These are phyloP conservation scores for Aleiodes testaceus DNA, from an alignment of 2,888 invertebrate genomes.

Conservation along the genomic window DNA sequence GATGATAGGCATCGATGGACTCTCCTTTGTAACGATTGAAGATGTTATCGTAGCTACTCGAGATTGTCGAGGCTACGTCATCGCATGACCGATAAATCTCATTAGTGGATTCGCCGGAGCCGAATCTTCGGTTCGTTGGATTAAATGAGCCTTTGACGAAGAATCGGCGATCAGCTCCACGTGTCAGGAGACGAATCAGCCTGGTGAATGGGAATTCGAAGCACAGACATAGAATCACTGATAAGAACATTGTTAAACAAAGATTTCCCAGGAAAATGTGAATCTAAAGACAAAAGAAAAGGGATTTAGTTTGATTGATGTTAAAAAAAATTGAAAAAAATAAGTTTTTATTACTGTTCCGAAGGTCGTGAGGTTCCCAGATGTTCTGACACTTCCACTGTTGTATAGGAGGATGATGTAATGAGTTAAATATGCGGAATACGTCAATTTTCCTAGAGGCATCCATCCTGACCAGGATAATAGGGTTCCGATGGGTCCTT, in stretches of 20 bases:
- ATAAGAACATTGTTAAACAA: conserved; percentile 58
- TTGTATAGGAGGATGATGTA: conserved; percentile 63
- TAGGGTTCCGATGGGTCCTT: conserved; percentile 62
- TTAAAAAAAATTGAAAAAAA: background rate
- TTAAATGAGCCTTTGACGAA: conserved; percentile 27
- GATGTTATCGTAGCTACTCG: conserved; percentile 48
- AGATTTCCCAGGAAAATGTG: conserved; percentile 63
- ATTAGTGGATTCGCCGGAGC: conserved; percentile 51
- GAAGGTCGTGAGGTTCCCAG: conserved; percentile 55
- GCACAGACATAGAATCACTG: conserved; percentile 58
- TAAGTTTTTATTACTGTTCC: conserved; percentile 55
- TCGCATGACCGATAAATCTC: conserved; percentile 57
- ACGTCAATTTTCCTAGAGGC: conserved; percentile 66
- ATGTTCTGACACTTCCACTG: conserved; percentile 58
- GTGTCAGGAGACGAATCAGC: conserved; percentile 51
- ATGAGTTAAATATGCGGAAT: conserved; percentile 68
- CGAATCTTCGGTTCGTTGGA: conserved; percentile 45
- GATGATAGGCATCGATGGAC: conserved; percentile 41
- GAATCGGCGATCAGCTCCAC: background rate
- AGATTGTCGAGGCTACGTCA: conserved; percentile 49
- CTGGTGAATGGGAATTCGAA: conserved; percentile 67
- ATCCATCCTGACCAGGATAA: conserved; percentile 65
- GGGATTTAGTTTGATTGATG: conserved; percentile 14
- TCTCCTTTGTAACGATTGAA: conserved; percentile 39
- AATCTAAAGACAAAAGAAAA: conserved; percentile 51